These are phyloP conservation scores for Megaceryle alcyon DNA, from an alignment of 2,797 vertebrate species.

Conservation along the genomic window DNA sequence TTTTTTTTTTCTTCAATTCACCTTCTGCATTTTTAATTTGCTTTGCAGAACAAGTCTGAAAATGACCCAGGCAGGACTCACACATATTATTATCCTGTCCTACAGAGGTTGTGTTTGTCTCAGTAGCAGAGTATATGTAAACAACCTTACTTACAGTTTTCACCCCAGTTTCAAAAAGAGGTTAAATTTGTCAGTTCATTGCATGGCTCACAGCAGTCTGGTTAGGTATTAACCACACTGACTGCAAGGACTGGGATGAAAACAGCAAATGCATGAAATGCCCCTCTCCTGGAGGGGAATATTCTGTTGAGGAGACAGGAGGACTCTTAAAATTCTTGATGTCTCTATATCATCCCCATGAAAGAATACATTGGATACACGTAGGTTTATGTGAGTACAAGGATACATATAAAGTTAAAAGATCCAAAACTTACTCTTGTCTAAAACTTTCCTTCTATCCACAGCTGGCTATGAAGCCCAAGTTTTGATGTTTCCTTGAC, in stretches of 20 bases:
- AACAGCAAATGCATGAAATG: background rate
- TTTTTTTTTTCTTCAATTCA: background rate
- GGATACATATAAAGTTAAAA: background rate
- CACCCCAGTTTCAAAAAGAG: background rate
- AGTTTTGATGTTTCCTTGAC: background rate
- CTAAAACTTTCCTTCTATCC: background rate
- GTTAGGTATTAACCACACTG: background rate
- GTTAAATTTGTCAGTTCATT: background rate
- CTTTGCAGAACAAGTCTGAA: background rate
- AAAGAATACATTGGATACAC: background rate
- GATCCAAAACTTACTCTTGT: background rate
- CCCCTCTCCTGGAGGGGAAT: background rate
- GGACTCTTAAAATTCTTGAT: background rate
- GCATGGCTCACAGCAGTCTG: background rate
- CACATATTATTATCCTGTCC: background rate
- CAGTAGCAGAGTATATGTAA: background rate
- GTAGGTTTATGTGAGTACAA: background rate
- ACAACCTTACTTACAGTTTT: background rate
- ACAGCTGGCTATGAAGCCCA: background rate
- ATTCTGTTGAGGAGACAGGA: background rate
- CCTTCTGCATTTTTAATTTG: conserved; percentile 36
- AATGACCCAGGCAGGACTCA: background rate
- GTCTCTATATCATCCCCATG: background rate
- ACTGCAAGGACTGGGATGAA: background rate
- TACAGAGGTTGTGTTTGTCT: conserved; percentile 13